phyloP scores from a whole-genome alignment of 2,797 vertebrate genomes.

The Hirundo rustica region DNA sequence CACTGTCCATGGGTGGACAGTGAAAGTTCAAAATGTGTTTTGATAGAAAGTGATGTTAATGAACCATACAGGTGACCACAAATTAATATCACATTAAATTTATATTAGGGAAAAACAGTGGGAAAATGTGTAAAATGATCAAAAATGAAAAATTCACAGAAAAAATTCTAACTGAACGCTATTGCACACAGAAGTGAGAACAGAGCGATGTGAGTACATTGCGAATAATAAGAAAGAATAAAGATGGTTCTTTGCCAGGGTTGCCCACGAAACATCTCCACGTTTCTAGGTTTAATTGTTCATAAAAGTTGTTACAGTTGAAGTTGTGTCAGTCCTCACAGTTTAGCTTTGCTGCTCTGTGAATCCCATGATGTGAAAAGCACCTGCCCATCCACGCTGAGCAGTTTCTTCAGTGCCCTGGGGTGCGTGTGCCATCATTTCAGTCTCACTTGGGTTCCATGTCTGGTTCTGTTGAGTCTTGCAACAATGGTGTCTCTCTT shows the following conservation, averaged over 20 bases:
- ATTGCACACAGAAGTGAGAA: background rate
- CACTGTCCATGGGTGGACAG: background rate
- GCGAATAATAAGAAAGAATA: background rate
- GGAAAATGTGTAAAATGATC: background rate
- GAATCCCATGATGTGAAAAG: background rate
- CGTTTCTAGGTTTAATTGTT: background rate
- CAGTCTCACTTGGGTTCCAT: background rate
- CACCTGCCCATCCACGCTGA: background rate
- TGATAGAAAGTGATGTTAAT: background rate
- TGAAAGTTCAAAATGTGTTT: background rate
- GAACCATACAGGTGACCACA: background rate
- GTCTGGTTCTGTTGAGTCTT: background rate
- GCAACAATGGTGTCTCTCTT: background rate
- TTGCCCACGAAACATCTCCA: background rate
- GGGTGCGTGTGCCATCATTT: background rate
- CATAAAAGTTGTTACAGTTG: background rate
- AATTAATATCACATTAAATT: background rate
- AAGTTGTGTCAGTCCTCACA: background rate
- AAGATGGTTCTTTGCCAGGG: background rate
- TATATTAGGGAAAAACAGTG: background rate
- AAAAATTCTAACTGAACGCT: background rate
- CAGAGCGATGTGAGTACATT: background rate
- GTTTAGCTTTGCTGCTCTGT: background rate
- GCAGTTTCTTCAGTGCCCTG: background rate
- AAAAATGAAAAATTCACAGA: background rate